These are phyloP conservation scores for Microtus agrestis DNA, from an alignment of 2,797 vertebrate genomes.

Conservation along the genomic window DNA sequence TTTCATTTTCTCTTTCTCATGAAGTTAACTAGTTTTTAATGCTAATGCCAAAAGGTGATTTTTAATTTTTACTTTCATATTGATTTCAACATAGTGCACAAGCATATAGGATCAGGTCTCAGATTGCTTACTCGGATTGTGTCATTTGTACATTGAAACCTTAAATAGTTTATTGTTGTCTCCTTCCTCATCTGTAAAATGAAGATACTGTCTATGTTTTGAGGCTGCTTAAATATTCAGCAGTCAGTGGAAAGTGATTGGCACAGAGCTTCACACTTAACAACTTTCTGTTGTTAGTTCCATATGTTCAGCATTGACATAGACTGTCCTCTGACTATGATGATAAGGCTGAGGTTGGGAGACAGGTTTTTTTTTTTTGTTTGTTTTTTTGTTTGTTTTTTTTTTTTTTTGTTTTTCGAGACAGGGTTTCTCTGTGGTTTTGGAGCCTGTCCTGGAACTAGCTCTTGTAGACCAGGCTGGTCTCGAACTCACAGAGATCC, in stretches of 20 bases:
- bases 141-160: constrained; percentile 54
- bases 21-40: constrained; percentile 58
- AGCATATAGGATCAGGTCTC: not conserved
- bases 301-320: not conserved
- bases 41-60: constrained; percentile 17
- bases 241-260: not conserved
- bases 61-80: constrained; percentile 33
- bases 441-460: too few species aligned
- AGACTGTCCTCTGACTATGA: not conserved
- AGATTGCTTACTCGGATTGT: not conserved
- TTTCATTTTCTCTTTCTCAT: not conserved
- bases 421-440: too few species aligned
- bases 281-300: constrained; percentile 1
- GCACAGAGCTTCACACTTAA: not conserved
- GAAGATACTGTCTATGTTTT: constrained; percentile 4
- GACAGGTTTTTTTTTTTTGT: too few species aligned
- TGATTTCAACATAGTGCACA: not conserved
- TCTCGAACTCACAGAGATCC: too few species aligned
- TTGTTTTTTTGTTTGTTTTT: too few species aligned
- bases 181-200: constrained; percentile 31
- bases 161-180: constrained; percentile 41
- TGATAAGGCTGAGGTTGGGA: constrained; percentile 36
- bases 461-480: too few species aligned
- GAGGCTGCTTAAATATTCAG: not conserved
- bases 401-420: too few species aligned